A percentile compares a stretch with the other conserved stretches of the same genome.
Evolutionary conservation across 2,888 invertebrate species (phyloP).

Genomic region (Leptinotarsa tumamoca): DNA sequence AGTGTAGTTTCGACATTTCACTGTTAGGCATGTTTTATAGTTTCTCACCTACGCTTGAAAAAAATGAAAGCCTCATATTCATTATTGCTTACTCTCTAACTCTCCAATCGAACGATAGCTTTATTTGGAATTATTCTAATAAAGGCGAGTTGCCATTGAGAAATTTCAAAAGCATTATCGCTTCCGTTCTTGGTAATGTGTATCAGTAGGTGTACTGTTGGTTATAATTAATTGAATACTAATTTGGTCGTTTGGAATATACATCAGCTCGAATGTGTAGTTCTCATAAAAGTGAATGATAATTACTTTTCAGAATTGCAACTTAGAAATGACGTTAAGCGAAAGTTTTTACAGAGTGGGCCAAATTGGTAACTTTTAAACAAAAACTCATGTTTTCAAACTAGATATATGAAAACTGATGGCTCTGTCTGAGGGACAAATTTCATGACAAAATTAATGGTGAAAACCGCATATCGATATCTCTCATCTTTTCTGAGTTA

Average conservation of each 20-base stretch:
- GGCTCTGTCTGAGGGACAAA: too few species aligned
- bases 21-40: not conserved
- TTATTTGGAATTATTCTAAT: slow-evolving; percentile 1
- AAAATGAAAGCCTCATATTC: slow-evolving; percentile 2
- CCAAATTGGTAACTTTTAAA: too few species aligned
- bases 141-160: not conserved
- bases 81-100: not conserved
- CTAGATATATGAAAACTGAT: too few species aligned
- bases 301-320: slow-evolving; percentile 6
- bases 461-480: too few species aligned
- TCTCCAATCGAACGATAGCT: slow-evolving; percentile 10
- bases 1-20: not conserved
- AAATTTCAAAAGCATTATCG: not conserved
- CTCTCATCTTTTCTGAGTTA: too few species aligned
- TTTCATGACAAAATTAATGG: too few species aligned
- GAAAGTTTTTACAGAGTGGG: too few species aligned
- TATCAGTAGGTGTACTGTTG: slow-evolving; percentile 12
- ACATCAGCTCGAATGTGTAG: not conserved
- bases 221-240: slow-evolving; percentile 13
- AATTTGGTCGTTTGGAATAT: slow-evolving; percentile 8
- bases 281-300: slow-evolving; percentile 14
- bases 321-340: not conserved
- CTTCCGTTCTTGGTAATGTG: slow-evolving; percentile 7
- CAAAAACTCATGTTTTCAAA: too few species aligned
- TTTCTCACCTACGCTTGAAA: not conserved